Conservation (phyloP, 2,888 invertebrate genomes). For the Cybosia mesomella region DNA sequence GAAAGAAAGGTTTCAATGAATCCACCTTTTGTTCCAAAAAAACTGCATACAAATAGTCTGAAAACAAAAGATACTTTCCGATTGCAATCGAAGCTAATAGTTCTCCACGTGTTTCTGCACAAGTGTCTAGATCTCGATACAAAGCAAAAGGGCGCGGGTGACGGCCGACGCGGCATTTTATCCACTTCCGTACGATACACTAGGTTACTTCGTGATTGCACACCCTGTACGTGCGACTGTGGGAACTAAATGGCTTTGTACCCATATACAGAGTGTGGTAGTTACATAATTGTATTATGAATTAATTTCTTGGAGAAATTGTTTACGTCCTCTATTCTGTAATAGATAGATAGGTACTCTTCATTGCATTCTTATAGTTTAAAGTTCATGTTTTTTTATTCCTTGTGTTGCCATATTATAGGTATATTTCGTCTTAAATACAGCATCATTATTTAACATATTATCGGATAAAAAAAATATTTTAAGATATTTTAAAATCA, state of each 20-base stretch:
- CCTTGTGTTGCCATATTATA: not conserved
- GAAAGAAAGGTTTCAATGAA: not conserved
- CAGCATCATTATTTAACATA: not conserved
- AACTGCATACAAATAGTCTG: slow-evolving; percentile 24
- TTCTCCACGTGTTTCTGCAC: slow-evolving; percentile 55
- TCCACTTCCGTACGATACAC: slow-evolving; percentile 81
- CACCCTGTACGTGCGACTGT: slow-evolving; percentile 84
- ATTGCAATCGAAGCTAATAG: slow-evolving; percentile 50
- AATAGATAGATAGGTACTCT: not conserved
- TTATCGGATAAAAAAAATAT: not conserved
- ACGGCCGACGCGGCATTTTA: slow-evolving; percentile 75
- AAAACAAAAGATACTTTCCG: slow-evolving; percentile 41
- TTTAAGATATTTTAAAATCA: not conserved
- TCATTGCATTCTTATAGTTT: not conserved
- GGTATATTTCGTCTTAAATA: not conserved
- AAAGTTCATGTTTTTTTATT: not conserved
- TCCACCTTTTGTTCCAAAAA: not conserved
- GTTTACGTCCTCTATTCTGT: not conserved
- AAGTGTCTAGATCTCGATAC: slow-evolving; percentile 71
- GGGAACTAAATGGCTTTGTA: slow-evolving; percentile 79
- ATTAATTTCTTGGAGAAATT: not conserved
- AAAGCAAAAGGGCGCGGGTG: slow-evolving; percentile 82
- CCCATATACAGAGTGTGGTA: slow-evolving; percentile 64
- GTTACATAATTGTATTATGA: slow-evolving; percentile 36
- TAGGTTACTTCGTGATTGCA: slow-evolving; percentile 83